These are phyloP conservation scores for Drosophila ercepeae DNA, from an alignment of 1,140 invertebrate genomes.

Conservation along the genomic window DNA sequence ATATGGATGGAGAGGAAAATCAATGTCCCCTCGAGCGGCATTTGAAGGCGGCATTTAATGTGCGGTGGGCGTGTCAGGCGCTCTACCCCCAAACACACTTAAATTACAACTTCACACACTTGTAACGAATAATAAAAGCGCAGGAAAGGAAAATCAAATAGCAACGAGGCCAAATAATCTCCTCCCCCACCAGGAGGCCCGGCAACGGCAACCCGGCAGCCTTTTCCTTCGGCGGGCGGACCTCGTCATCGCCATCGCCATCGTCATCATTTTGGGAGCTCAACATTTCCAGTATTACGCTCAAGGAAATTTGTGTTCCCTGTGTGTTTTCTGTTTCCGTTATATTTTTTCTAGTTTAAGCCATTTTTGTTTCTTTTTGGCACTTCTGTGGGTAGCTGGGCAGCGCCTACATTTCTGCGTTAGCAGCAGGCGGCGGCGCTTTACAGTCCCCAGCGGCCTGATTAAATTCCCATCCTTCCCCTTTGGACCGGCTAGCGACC, in stretches of 20 bases:
- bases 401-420: constrained; percentile 44
- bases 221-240: constrained; percentile 19
- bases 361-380: constrained; percentile 1
- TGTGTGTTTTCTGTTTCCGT: constrained; percentile 20
- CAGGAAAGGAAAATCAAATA: constrained; percentile 58
- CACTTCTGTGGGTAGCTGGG: constrained; percentile 29
- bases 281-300: constrained; percentile 54
- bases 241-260: constrained; percentile 71
- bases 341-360: constrained; percentile 16
- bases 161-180: constrained; percentile 47
- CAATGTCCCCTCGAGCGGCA: constrained; percentile 58
- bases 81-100: constrained; percentile 56
- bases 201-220: too few relatives aligned
- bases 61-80: constrained; percentile 63
- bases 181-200: constrained; percentile 2
- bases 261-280: constrained; percentile 63
- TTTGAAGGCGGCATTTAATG: constrained; percentile 64
- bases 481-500: constrained; percentile 20
- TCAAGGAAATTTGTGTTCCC: constrained; percentile 64
- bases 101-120: constrained; percentile 82
- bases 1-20: constrained; percentile 60
- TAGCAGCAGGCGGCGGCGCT: constrained; percentile 50
- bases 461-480: constrained; percentile 70
- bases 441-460: constrained; percentile 80
- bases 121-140: constrained; percentile 75